Percentiles rank a stretch among this genome's conserved stretches.
These are phyloP conservation scores for Meganola albula DNA, from an alignment of 2,888 invertebrate genomes.

Conservation along the genomic window DNA sequence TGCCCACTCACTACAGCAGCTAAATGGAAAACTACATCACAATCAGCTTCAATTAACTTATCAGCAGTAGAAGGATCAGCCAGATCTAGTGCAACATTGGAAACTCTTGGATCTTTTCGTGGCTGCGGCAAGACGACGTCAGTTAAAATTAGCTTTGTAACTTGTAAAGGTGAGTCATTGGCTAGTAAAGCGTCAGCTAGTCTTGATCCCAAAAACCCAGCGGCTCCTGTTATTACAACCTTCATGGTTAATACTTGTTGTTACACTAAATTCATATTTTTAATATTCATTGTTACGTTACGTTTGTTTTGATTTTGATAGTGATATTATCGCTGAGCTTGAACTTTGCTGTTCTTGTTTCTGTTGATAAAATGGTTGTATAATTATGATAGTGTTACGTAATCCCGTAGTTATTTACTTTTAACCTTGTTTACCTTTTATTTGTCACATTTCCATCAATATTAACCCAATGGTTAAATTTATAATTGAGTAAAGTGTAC, in stretches of 20 bases:
- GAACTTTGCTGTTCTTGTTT: conserved; percentile 18
- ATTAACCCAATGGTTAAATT: too few species aligned
- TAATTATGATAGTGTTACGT: conserved; percentile 1
- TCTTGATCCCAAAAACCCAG: conserved; percentile 48
- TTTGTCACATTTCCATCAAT: neutral
- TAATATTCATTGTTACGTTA: conserved; percentile 7
- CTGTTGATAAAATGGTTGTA: conserved; percentile 15
- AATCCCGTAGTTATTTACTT: conserved; percentile 6
- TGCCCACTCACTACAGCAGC: conserved; percentile 64
- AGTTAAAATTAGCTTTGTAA: conserved; percentile 36
- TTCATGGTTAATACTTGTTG: conserved; percentile 34
- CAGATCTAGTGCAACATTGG: conserved; percentile 26
- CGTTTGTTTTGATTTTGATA: conserved; percentile 10
- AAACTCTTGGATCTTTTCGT: conserved; percentile 34
- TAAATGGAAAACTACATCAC: conserved; percentile 51
- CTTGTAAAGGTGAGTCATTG: conserved; percentile 28
- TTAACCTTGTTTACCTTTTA: neutral
- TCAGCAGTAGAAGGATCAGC: conserved; percentile 34
- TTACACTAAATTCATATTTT: conserved; percentile 10
- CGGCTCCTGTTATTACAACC: conserved; percentile 55
- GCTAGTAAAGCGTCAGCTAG: conserved; percentile 39
- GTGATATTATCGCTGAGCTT: conserved; percentile 5
- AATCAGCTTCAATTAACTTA: conserved; percentile 32
- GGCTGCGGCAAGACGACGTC: conserved; percentile 26
- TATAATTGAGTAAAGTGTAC: too few species aligned